Percentiles rank a stretch among this genome's conserved stretches.
Conservation (phyloP, 2,888 invertebrate genomes). For the Chirona hameri region DNA sequence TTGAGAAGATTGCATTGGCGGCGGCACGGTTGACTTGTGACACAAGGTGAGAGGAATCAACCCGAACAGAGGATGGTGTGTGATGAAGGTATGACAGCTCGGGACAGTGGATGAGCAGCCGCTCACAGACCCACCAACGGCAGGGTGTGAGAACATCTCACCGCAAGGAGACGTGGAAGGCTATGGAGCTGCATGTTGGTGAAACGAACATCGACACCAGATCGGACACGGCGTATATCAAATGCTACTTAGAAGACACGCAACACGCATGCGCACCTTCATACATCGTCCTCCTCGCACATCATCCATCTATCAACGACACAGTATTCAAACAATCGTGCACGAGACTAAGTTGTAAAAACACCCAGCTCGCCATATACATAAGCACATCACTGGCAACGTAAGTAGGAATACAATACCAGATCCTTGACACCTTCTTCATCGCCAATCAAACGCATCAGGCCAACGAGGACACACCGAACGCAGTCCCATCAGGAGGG, state of each 20-base stretch:
- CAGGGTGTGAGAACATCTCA: too few relatives aligned
- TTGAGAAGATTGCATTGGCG: too few relatives aligned
- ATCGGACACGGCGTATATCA: not conserved
- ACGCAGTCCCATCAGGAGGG: not conserved
- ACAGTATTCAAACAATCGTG: too few relatives aligned
- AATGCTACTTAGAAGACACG: not conserved
- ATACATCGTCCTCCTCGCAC: not conserved
- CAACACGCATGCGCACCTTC: not conserved
- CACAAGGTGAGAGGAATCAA: too few relatives aligned
- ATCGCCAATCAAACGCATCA: not conserved
- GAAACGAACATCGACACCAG: not conserved
- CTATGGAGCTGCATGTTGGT: not conserved
- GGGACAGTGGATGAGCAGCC: too few relatives aligned
- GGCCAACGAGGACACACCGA: not conserved
- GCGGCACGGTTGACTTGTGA: too few relatives aligned
- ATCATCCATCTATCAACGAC: not conserved
- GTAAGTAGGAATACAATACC: not conserved
- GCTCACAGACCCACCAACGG: too few relatives aligned
- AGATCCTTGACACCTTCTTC: not conserved
- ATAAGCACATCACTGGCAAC: not conserved
- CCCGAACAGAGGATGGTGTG: too few relatives aligned
- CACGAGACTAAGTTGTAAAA: too few relatives aligned
- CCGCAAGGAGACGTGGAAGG: too few relatives aligned
- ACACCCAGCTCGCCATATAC: not conserved
- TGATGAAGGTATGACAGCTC: too few relatives aligned